These are phyloP conservation scores for Cebus imitator DNA, from an alignment of 2,113 vertebrate species.

Conservation along the genomic window DNA sequence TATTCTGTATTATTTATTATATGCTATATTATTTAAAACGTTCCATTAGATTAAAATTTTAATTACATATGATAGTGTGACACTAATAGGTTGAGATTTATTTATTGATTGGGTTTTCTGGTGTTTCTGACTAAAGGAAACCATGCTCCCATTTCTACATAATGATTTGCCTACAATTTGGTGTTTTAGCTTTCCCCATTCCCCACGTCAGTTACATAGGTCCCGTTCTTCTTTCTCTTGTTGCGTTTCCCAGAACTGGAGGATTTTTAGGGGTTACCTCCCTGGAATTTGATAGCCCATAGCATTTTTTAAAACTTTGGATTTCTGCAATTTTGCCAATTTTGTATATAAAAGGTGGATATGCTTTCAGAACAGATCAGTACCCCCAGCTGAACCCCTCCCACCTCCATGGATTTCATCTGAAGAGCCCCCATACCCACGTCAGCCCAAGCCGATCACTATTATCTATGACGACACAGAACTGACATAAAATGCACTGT, in stretches of 20 bases:
- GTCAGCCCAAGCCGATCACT: background rate
- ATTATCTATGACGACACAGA: rapidly evolving
- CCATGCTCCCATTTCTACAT: rapidly evolving
- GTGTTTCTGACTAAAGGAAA: background rate
- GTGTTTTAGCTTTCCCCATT: background rate
- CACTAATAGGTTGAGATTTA: background rate
- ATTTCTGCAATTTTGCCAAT: background rate
- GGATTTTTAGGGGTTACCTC: background rate
- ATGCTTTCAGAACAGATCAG: background rate
- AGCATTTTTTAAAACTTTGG: background rate
- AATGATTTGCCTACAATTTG: background rate
- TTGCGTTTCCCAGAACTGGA: background rate
- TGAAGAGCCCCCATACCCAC: background rate
- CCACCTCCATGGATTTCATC: background rate
- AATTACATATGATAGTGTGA: background rate
- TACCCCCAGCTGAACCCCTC: background rate
- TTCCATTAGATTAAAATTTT: background rate
- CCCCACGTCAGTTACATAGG: rapidly evolving
- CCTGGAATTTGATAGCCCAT: background rate
- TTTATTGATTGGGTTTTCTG: background rate
- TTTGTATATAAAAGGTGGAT: background rate
- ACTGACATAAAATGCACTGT: rapidly evolving
- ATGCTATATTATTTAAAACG: background rate
- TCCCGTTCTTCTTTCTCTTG: background rate
- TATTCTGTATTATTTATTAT: background rate